Percentiles rank a stretch among this genome's conserved stretches.
These are phyloP conservation scores for Aleiodes sp. DNA, from an alignment of 1,140 invertebrate genomes.

Conservation along the genomic window DNA sequence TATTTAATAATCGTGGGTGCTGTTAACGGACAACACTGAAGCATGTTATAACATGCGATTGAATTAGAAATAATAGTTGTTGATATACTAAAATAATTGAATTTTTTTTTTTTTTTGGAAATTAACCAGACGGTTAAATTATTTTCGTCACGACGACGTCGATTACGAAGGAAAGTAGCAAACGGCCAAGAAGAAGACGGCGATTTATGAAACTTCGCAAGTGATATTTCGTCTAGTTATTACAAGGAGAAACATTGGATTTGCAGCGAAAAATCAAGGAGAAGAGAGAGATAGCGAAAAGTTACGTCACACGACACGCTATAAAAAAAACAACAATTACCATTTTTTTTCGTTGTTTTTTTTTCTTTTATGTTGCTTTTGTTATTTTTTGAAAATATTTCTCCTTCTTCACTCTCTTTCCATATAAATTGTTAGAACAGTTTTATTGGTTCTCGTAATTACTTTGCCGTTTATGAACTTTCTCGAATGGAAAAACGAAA, in stretches of 20 bases:
- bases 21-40: slow-evolving; percentile 32
- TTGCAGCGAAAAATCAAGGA: neutral
- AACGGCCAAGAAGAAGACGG: neutral
- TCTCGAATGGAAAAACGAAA: too few species aligned
- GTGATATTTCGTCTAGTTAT: neutral
- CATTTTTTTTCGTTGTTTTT: slow-evolving; percentile 39
- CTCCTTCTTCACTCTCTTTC: too few species aligned
- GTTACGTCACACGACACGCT: slow-evolving; percentile 36
- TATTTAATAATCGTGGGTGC: slow-evolving; percentile 33
- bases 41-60: slow-evolving; percentile 19
- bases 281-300: slow-evolving; percentile 3
- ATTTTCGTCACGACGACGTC: neutral
- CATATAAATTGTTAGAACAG: too few species aligned
- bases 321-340: slow-evolving; percentile 32
- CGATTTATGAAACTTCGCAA: neutral
- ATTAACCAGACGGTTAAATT: neutral
- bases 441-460: too few species aligned
- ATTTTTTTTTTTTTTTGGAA: neutral
- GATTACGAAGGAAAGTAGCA: neutral
- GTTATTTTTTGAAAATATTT: too few species aligned
- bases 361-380: too few species aligned
- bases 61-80: slow-evolving; percentile 9
- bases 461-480: too few species aligned
- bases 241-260: neutral
- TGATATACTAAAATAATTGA: neutral